phyloP scores from a whole-genome alignment of 2,888 invertebrate genomes.

The Thymelicus acteon region DNA sequence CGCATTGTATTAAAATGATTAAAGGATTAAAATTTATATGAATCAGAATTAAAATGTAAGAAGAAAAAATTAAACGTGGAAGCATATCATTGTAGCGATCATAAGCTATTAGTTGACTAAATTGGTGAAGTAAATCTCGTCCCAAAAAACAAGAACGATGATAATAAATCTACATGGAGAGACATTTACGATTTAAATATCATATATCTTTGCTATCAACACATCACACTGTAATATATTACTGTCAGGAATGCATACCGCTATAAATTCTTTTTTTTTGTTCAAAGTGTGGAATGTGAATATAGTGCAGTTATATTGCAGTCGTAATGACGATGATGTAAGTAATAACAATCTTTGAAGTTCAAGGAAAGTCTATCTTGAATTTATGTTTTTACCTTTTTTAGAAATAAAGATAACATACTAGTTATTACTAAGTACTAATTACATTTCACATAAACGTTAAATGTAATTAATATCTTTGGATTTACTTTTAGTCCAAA shows the following conservation, averaged over 20 bases:
- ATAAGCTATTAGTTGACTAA: too few relatives aligned
- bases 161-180: not conserved
- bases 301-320: not conserved
- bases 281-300: not conserved
- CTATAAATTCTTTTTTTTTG: not conserved
- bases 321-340: not conserved
- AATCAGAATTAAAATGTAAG: too few relatives aligned
- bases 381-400: too few relatives aligned
- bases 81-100: too few relatives aligned
- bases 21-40: not conserved
- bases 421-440: too few relatives aligned
- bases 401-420: too few relatives aligned
- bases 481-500: too few relatives aligned
- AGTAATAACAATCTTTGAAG: not conserved
- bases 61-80: too few relatives aligned
- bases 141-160: not conserved
- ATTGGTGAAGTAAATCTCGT: not conserved
- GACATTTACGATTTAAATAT: slow-evolving; percentile 7
- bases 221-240: not conserved
- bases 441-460: too few relatives aligned
- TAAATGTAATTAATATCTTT: too few relatives aligned
- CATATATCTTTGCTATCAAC: slow-evolving; percentile 3
- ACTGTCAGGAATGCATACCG: not conserved
- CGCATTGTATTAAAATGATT: not conserved
- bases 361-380: not conserved